Conservation (phyloP, 2,797 vertebrate species). For the Xenops minutus region DNA sequence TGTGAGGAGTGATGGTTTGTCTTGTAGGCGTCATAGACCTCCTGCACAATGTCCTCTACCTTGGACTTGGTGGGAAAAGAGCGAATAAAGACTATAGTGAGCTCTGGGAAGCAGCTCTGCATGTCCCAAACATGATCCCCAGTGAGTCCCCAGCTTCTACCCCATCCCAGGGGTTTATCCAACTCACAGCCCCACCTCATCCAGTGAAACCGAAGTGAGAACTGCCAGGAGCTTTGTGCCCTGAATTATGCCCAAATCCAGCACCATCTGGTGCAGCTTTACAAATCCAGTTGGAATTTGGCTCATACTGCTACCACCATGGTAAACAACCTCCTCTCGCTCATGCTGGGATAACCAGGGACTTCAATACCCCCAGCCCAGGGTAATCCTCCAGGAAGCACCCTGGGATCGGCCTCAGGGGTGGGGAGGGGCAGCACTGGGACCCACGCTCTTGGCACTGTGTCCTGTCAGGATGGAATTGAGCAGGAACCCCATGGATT, state of each 20-base stretch:
- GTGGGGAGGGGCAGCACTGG: not conserved
- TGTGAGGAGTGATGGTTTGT: slow-evolving; percentile 75
- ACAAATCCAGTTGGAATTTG: not conserved
- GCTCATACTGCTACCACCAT: not conserved
- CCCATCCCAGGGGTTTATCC: not conserved
- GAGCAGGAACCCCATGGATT: not conserved
- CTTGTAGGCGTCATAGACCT: slow-evolving; percentile 85
- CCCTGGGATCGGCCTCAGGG: not conserved
- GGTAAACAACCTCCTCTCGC: not conserved
- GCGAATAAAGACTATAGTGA: not conserved
- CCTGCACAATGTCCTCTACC: slow-evolving; percentile 88
- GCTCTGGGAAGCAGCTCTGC: not conserved
- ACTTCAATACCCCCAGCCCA: not conserved
- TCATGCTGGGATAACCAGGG: not conserved
- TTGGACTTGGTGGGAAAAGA: slow-evolving; percentile 79
- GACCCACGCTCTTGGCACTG: not conserved
- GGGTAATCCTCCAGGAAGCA: not conserved
- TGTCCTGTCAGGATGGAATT: not conserved
- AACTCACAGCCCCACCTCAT: fast-evolving
- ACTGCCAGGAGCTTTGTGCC: not conserved
- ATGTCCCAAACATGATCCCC: no score
- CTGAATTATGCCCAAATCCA: not conserved
- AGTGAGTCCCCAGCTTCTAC: fast-evolving
- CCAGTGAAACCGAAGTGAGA: not conserved
- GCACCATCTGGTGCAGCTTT: not conserved